A percentile compares a stretch with the other conserved stretches of the same genome.
Conservation (phyloP, 2,797 vertebrate genomes). For the Setipinna tenuifilis region DNA sequence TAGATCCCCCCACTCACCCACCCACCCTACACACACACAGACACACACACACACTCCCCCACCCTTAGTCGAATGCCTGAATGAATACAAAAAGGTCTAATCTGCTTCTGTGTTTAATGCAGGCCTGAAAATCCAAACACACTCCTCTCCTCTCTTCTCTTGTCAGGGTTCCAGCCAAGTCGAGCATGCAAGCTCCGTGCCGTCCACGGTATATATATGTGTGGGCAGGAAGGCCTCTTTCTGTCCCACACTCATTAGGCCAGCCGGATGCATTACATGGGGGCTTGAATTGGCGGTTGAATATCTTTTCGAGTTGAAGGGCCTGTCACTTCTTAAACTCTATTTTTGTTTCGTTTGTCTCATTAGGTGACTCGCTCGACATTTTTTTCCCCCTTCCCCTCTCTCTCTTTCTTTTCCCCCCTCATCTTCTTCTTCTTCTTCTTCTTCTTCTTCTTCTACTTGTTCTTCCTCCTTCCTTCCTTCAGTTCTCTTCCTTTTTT, state of each 20-base stretch:
- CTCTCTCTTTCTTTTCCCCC: too few relatives aligned
- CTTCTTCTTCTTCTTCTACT: too few relatives aligned
- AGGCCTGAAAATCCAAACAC: constrained; percentile 62
- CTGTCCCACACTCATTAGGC: neutral
- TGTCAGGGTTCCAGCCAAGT: neutral
- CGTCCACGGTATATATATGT: neutral
- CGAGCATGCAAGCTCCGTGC: neutral
- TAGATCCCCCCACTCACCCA: constrained; percentile 42
- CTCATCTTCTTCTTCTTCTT: too few relatives aligned
- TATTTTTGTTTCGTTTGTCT: constrained; percentile 24
- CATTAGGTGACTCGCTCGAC: neutral
- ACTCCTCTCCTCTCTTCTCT: constrained; percentile 26
- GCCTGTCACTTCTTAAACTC: constrained; percentile 22
- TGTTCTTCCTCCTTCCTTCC: neutral
- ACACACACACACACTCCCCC: too few relatives aligned
- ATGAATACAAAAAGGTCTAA: constrained; percentile 65
- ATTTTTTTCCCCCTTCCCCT: neutral
- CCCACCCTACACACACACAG: neutral
- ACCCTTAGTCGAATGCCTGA: too few relatives aligned
- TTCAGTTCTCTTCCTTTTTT: neutral
- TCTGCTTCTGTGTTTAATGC: constrained; percentile 66
- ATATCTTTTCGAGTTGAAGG: neutral
- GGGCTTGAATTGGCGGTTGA: neutral
- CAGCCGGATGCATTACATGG: neutral
- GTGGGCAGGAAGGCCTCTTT: neutral